Evolutionary conservation across 2,888 invertebrate genomes (phyloP), one percentile per base, ranked within the genome.

Genomic region (Mellilla xanthometata): DNA sequence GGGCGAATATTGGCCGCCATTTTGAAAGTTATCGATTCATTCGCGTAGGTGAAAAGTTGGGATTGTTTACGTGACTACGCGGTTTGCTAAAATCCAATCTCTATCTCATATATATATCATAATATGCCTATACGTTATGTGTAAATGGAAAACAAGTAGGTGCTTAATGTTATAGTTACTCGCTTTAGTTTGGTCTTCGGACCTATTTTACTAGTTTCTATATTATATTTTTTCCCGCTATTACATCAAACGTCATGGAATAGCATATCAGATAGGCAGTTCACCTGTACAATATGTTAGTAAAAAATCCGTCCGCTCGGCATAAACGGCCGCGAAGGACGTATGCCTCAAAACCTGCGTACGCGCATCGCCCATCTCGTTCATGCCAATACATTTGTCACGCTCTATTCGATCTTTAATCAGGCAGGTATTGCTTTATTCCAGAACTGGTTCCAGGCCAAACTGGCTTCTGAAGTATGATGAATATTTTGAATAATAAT

Each of bases 241-340:
- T 19, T 19, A 4, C 6, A 19, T 24, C 24, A n/a, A 7, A 7
- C 8, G 2, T 24, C 24, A n/a, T 24, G 3, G 23, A 39, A 50
- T 46, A 47, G 54, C 65, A 71, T 70, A 71, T 58, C 62, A 58
- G 56, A 60, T 72, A 58, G 72, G 69, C 73, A 75, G 68, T 76
- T 78, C 72, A 78, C 75, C 72, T 69, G 68, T 52, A 44, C 53
- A 35, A 52, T 59, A 56, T 5, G 57, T 67, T 58, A 55, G 62
- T 65, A 76, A 82, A 84, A 69, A 82, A 78, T 72, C 62, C 53
- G 65, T 60, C 54, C 56, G 58, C 62, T 57, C 56, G 59, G 64
- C 67, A 68, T 73, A 70, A 74, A 69, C 73, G 72, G 70, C 74
- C 75, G 72, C 80, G 81, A 88, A 84, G 86, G 85, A 84, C 84